A percentile compares a stretch with the other conserved stretches of the same genome.
phyloP scores from a whole-genome alignment of 2,888 invertebrate species.

The Andricus curvator region DNA sequence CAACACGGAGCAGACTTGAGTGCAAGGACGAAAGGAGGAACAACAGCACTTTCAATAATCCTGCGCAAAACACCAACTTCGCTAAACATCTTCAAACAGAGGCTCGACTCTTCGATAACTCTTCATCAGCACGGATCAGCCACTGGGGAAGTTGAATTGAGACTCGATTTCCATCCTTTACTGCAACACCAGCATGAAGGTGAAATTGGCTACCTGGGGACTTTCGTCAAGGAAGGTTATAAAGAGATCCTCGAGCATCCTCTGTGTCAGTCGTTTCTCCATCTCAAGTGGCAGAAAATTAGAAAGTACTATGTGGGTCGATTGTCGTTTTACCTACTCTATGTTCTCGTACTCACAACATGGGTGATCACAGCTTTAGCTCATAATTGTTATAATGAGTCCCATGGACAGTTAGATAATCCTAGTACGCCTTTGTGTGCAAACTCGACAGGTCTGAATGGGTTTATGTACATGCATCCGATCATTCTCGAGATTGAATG shows the following conservation, averaged over 20 bases:
- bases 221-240: conserved; percentile 93
- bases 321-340: conserved; percentile 88
- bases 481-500: conserved; percentile 90
- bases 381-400: conserved; percentile 88
- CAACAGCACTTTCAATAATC: conserved; percentile 91
- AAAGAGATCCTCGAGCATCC: conserved; percentile 93
- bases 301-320: conserved; percentile 91
- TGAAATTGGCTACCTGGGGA: conserved; percentile 92
- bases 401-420: conserved; percentile 85
- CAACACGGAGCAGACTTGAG: conserved; percentile 94
- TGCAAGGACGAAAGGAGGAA: conserved; percentile 91
- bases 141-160: conserved; percentile 89
- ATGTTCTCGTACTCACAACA: conserved; percentile 88
- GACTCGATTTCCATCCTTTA: conserved; percentile 90
- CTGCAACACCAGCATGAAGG: conserved; percentile 90
- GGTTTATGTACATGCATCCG: conserved; percentile 87
- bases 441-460: conserved; percentile 84
- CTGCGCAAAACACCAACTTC: conserved; percentile 93
- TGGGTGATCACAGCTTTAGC: conserved; percentile 91
- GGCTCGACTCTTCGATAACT: conserved; percentile 89
- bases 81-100: conserved; percentile 89
- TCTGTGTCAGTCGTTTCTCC: conserved; percentile 91
- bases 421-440: conserved; percentile 82
- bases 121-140: conserved; percentile 88
- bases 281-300: conserved; percentile 94